A percentile compares a stretch with the other conserved stretches of the same genome.
Evolutionary conservation across 2,797 vertebrate genomes (phyloP).

Genomic region (Rhyacichthys aspro): DNA sequence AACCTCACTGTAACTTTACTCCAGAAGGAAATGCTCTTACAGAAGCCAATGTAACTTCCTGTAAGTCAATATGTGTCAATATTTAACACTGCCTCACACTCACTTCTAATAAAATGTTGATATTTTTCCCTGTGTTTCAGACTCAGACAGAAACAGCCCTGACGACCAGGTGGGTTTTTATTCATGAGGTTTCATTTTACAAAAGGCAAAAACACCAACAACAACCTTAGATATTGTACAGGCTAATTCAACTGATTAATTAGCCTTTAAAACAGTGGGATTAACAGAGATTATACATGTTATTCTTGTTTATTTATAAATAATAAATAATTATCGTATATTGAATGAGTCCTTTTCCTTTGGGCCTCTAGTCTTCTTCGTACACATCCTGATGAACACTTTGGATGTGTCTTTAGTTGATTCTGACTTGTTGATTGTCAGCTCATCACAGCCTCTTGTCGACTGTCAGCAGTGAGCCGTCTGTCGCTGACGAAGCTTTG

Average conservation of each 20-base stretch:
- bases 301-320: too few species aligned
- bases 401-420: not conserved
- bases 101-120: not conserved
- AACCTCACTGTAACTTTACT: not conserved
- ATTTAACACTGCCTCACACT: not conserved
- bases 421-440: constrained; percentile 1
- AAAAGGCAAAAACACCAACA: not conserved
- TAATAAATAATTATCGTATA: too few species aligned
- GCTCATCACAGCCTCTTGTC: not conserved
- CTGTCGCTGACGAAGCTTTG: not conserved
- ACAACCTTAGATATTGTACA: too few species aligned
- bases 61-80: constrained; percentile 5
- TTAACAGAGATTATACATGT: too few species aligned
- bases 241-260: too few species aligned
- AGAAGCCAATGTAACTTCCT: not conserved
- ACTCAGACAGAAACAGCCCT: constrained; percentile 90
- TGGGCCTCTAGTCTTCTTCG: not conserved
- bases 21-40: not conserved
- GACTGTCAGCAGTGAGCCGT: not conserved
- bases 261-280: too few species aligned
- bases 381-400: not conserved
- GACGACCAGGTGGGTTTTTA: constrained; percentile 86
- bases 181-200: not conserved
- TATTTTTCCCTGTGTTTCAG: constrained; percentile 69
- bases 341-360: too few species aligned